A percentile compares a stretch with the other conserved stretches of the same genome.
These are phyloP conservation scores for Spicauda simplicius DNA, from an alignment of 2,888 invertebrate genomes.

Conservation along the genomic window DNA sequence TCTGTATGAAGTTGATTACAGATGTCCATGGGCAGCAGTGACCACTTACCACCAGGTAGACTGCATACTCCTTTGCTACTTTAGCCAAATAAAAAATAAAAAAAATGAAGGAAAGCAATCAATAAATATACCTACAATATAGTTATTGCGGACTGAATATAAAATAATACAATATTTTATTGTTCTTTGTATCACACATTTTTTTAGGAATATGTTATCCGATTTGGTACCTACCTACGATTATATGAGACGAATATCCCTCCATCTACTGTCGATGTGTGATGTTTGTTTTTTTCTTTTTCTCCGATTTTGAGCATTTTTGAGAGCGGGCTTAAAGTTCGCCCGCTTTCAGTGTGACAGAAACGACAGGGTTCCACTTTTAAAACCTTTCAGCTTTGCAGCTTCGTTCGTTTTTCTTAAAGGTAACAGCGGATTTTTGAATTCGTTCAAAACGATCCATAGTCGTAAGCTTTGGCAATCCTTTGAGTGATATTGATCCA, in stretches of 20 bases:
- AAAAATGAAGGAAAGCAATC: too few species aligned
- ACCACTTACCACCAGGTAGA: too few species aligned
- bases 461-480: neutral
- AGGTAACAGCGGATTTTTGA: slow-evolving; percentile 30
- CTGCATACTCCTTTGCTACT: too few species aligned
- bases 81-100: too few species aligned
- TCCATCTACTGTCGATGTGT: slow-evolving; percentile 5
- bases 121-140: too few species aligned
- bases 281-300: slow-evolving; percentile 22
- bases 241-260: slow-evolving; percentile 3
- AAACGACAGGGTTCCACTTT: slow-evolving; percentile 37
- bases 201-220: neutral
- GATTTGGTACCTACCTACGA: neutral
- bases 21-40: too few species aligned
- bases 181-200: too few species aligned
- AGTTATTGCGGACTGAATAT: too few species aligned
- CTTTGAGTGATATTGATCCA: neutral
- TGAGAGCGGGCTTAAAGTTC: slow-evolving; percentile 32
- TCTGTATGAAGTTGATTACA: too few species aligned
- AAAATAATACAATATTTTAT: too few species aligned
- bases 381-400: slow-evolving; percentile 37
- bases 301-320: slow-evolving; percentile 28
- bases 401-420: slow-evolving; percentile 33
- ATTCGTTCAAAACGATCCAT: slow-evolving; percentile 10
- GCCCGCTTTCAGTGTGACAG: slow-evolving; percentile 29